A percentile compares a stretch with the other conserved stretches of the same genome.
Evolutionary conservation across 2,113 vertebrate species (phyloP).

Genomic region (Electrona antarctica): DNA sequence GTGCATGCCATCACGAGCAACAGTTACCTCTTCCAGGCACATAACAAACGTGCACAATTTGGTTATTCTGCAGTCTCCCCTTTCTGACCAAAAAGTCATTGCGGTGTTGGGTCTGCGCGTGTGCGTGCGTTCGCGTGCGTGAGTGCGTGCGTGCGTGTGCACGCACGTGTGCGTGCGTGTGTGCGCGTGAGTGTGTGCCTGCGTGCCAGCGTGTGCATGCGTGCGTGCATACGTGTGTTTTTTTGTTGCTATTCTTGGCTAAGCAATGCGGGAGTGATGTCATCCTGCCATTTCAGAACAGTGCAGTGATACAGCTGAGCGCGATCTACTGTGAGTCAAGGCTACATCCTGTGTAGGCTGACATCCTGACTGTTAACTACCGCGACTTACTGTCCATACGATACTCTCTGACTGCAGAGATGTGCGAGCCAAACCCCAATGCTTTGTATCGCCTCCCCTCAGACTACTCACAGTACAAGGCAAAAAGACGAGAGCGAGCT

Average conservation of each 20-base stretch:
- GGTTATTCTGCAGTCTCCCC: not conserved
- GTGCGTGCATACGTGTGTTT: not conserved
- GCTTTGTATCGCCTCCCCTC: slow-evolving; percentile 23
- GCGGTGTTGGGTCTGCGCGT: slow-evolving; percentile 3
- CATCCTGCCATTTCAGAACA: slow-evolving; percentile 28
- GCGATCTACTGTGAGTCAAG: slow-evolving; percentile 26
- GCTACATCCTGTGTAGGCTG: slow-evolving; percentile 53
- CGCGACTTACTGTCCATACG: slow-evolving; percentile 43
- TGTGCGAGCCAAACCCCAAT: slow-evolving; percentile 30
- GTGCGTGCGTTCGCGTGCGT: not conserved
- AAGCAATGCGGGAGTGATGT: slow-evolving; percentile 37
- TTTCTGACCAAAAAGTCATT: not conserved
- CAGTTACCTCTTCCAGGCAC: not conserved
- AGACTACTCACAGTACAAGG: slow-evolving; percentile 19
- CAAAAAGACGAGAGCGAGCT: slow-evolving; percentile 23
- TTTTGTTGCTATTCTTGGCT: slow-evolving; percentile 45
- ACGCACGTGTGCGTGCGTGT: not conserved
- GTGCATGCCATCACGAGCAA: not conserved
- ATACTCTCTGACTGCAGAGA: slow-evolving; percentile 39
- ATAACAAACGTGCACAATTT: not conserved
- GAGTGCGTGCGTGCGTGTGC: not conserved
- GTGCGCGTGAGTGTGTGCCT: not conserved
- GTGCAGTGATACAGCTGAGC: slow-evolving; percentile 36
- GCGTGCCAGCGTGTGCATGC: slow-evolving; percentile 6
- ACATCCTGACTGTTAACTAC: slow-evolving; percentile 53